These are phyloP conservation scores for Orthonevra nobilis DNA, from an alignment of 2,888 invertebrate genomes.

Conservation along the genomic window DNA sequence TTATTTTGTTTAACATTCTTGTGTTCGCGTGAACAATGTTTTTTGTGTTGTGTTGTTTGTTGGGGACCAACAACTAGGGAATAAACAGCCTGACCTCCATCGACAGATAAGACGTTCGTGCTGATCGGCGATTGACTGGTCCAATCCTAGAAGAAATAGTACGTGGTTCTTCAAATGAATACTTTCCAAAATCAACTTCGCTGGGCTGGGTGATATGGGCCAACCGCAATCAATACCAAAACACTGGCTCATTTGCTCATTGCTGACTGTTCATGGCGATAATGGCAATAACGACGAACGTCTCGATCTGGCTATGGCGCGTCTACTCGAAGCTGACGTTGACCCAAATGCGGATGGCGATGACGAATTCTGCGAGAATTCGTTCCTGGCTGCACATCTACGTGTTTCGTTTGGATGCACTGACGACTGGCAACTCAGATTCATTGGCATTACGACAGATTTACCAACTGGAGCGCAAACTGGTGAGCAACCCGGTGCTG, in stretches of 20 bases:
- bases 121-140: slow-evolving; percentile 19
- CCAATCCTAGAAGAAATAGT: slow-evolving; percentile 18
- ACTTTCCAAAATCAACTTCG: too few relatives aligned
- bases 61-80: too few relatives aligned
- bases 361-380: background rate
- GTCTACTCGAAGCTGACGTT: slow-evolving; percentile 3
- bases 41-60: too few relatives aligned
- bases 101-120: slow-evolving; percentile 10
- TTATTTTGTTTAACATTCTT: too few relatives aligned
- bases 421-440: slow-evolving; percentile 2
- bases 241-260: too few relatives aligned
- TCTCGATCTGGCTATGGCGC: slow-evolving; percentile 10
- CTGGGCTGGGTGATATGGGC: too few relatives aligned
- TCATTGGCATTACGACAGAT: slow-evolving; percentile 2
- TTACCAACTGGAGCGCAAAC: slow-evolving; percentile 15
- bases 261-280: too few relatives aligned
- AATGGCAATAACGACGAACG: too few relatives aligned
- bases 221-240: too few relatives aligned
- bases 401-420: slow-evolving; percentile 14
- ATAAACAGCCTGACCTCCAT: slow-evolving; percentile 5
- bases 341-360: background rate
- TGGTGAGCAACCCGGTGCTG: slow-evolving; percentile 1
- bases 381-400: slow-evolving; percentile 14
- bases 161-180: slow-evolving; percentile 25
- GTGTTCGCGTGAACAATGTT: too few relatives aligned